Evolutionary conservation across 2,888 invertebrate species (phyloP).

Genomic region (Didymodactylos carnosus): DNA sequence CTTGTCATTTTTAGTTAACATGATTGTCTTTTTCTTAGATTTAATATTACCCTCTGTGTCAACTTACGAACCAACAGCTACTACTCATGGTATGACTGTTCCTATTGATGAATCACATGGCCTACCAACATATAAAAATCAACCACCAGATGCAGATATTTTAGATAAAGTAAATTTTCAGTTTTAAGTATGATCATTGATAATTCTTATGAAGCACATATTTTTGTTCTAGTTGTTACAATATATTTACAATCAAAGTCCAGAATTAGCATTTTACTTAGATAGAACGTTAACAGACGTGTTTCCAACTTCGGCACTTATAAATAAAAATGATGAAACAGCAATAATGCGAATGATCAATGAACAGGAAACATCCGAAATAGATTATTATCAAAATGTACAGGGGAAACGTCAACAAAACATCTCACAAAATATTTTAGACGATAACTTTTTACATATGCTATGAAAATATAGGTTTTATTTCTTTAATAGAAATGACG

Average conservation of each 20-base stretch:
- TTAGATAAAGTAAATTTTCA: constrained; percentile 56
- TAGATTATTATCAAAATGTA: not conserved
- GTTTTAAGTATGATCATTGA: not conserved
- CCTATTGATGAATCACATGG: constrained; percentile 41
- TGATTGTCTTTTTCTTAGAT: not conserved
- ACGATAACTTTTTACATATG: no score
- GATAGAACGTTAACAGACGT: not conserved
- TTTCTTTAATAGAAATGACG: no score
- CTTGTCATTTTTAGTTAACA: not conserved
- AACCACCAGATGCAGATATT: constrained; percentile 69
- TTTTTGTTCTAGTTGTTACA: not conserved
- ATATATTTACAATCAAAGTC: not conserved
- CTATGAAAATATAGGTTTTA: no score
- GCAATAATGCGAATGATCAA: not conserved
- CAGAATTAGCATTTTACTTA: not conserved
- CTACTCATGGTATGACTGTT: not conserved
- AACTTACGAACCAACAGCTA: not conserved
- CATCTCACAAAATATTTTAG: no score
- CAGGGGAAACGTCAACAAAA: no score
- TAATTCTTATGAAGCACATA: no score
- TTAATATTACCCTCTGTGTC: not conserved
- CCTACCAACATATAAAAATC: constrained; percentile 58
- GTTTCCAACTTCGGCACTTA: not conserved
- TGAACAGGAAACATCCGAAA: not conserved
- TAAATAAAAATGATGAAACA: not conserved